phyloP scores from a whole-genome alignment of 1,140 invertebrate species.

The Solenopsis invicta region DNA sequence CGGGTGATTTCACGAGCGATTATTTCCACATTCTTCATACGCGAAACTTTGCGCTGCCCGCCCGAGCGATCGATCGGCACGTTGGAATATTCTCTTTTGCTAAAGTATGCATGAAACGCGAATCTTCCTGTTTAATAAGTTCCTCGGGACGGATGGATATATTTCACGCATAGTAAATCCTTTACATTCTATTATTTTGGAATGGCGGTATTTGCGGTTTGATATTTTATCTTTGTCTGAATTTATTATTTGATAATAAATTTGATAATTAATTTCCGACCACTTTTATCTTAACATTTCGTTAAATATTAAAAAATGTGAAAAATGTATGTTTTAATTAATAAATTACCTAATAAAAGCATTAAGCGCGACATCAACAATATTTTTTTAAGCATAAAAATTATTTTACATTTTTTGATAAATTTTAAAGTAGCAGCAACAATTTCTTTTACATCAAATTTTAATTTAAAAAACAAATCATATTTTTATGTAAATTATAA shows the following conservation, averaged over 20 bases:
- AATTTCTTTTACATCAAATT: background rate
- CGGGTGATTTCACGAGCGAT: conserved; percentile 25
- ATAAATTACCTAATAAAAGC: background rate
- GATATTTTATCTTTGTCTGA: background rate
- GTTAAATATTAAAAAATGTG: background rate
- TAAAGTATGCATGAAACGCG: conserved; percentile 1
- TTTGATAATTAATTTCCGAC: conserved; percentile 5
- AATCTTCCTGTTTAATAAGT: conserved; percentile 45
- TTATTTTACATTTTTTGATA: background rate
- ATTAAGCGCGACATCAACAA: background rate
- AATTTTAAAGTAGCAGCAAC: background rate
- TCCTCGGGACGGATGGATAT: background rate
- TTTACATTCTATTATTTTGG: conserved; percentile 16
- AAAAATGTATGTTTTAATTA: background rate
- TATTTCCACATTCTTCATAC: conserved; percentile 29
- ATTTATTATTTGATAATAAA: no score
- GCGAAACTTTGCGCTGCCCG: background rate
- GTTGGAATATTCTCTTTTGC: background rate
- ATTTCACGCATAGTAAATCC: background rate
- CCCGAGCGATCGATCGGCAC: conserved; percentile 16
- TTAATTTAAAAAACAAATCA: background rate
- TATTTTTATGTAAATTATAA: background rate
- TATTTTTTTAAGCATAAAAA: background rate
- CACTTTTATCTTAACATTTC: background rate
- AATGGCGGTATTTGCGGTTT: conserved; percentile 22